A percentile compares a stretch with the other conserved stretches of the same genome.
Conservation (phyloP, 2,888 invertebrate species). For the Aphodius granarius region DNA sequence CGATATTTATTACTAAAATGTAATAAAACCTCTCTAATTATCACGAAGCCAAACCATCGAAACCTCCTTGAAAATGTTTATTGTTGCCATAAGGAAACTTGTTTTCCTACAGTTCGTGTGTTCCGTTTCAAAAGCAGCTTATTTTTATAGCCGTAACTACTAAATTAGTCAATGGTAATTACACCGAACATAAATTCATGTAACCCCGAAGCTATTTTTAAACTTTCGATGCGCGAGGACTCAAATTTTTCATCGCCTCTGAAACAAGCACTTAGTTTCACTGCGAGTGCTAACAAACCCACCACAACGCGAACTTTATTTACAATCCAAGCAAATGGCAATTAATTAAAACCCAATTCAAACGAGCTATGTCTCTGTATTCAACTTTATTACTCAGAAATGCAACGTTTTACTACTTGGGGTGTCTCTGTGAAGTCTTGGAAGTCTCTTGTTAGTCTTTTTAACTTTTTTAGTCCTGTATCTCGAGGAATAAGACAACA, state of each 20-base stretch:
- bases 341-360: constrained; percentile 13
- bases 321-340: constrained; percentile 5
- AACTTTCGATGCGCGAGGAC: background rate
- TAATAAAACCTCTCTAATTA: background rate
- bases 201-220: background rate
- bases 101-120: background rate
- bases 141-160: background rate
- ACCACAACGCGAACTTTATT: background rate
- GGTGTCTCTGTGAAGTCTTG: background rate
- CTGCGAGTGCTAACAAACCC: background rate
- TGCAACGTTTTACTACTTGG: background rate
- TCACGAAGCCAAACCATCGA: background rate
- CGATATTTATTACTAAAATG: background rate
- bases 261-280: background rate
- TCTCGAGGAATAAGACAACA: constrained; percentile 9
- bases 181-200: background rate
- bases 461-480: background rate
- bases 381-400: background rate
- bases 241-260: background rate
- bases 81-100: background rate
- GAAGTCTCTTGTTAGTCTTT: no score
- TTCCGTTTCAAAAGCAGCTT: background rate
- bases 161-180: background rate
- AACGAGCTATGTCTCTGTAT: background rate
- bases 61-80: background rate